These are phyloP conservation scores for Parnassius glacialis DNA, from an alignment of 2,888 invertebrate genomes.

Conservation along the genomic window DNA sequence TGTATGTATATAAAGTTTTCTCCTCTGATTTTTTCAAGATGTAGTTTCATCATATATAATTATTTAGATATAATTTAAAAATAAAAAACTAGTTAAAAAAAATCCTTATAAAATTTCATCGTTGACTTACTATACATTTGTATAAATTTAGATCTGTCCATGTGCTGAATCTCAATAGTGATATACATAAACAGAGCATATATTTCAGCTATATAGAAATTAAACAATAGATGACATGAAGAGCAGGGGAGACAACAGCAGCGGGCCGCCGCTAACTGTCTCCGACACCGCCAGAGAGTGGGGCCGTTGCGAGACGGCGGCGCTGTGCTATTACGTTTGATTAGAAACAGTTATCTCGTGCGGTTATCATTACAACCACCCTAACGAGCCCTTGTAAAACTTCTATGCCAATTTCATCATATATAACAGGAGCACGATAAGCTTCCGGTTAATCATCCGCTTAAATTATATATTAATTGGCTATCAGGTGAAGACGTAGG, in stretches of 20 bases:
- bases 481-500: slow-evolving; percentile 20
- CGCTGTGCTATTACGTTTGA: slow-evolving; percentile 68
- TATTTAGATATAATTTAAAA: too few species aligned
- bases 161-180: too few species aligned
- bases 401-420: slow-evolving; percentile 65
- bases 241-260: slow-evolving; percentile 30
- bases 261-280: slow-evolving; percentile 15
- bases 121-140: too few species aligned
- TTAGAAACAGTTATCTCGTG: slow-evolving; percentile 76
- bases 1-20: neutral
- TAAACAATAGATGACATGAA: slow-evolving; percentile 47
- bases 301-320: slow-evolving; percentile 33
- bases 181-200: neutral
- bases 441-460: slow-evolving; percentile 60
- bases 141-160: too few species aligned
- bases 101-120: too few species aligned
- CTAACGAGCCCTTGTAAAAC: slow-evolving; percentile 75
- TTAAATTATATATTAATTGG: slow-evolving; percentile 52
- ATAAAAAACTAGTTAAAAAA: too few species aligned
- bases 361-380: slow-evolving; percentile 71
- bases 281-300: slow-evolving; percentile 9
- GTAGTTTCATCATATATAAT: too few species aligned
- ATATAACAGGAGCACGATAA: slow-evolving; percentile 61
- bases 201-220: slow-evolving; percentile 34
- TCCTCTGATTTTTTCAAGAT: too few species aligned